phyloP scores from a whole-genome alignment of 2,797 vertebrate genomes.

The Tarsius wallacei region DNA sequence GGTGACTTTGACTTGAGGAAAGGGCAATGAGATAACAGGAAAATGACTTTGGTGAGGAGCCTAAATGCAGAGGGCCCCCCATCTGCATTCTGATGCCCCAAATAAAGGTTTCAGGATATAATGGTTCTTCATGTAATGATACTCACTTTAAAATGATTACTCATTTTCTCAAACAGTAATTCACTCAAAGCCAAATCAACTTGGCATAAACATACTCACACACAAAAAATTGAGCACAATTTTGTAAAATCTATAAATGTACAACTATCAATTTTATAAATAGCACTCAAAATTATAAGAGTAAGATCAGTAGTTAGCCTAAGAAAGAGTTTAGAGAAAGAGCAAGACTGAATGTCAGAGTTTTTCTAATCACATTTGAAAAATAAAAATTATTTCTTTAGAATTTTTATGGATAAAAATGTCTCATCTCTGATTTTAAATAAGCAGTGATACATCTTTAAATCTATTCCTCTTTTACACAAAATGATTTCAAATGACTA shows the following conservation, averaged over 20 bases:
- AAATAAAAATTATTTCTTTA: constrained; percentile 37
- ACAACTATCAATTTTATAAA: constrained; percentile 35
- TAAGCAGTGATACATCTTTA: not conserved
- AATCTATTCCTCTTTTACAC: not conserved
- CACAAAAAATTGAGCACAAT: not conserved
- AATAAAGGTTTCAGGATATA: constrained; percentile 5
- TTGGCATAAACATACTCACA: not conserved
- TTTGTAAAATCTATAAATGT: constrained; percentile 23
- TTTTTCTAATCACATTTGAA: constrained; percentile 58
- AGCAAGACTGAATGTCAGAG: not conserved
- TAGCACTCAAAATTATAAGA: not conserved
- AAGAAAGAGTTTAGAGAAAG: constrained; percentile 33
- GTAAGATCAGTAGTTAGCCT: not conserved
- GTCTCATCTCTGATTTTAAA: constrained; percentile 30
- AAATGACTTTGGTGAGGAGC: not conserved
- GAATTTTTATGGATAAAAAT: constrained; percentile 51
- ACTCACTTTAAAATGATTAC: not conserved
- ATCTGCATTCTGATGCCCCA: not conserved
- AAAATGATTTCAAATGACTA: not conserved
- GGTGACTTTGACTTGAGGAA: not conserved
- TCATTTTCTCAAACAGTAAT: constrained; percentile 13
- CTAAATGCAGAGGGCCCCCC: accelerated
- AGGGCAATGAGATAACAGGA: not conserved
- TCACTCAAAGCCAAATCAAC: not conserved
- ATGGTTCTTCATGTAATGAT: constrained; percentile 12